A percentile compares a stretch with the other conserved stretches of the same genome.
Evolutionary conservation across 2,113 vertebrate genomes (phyloP).

Genomic region (Heteronetta atricapilla): DNA sequence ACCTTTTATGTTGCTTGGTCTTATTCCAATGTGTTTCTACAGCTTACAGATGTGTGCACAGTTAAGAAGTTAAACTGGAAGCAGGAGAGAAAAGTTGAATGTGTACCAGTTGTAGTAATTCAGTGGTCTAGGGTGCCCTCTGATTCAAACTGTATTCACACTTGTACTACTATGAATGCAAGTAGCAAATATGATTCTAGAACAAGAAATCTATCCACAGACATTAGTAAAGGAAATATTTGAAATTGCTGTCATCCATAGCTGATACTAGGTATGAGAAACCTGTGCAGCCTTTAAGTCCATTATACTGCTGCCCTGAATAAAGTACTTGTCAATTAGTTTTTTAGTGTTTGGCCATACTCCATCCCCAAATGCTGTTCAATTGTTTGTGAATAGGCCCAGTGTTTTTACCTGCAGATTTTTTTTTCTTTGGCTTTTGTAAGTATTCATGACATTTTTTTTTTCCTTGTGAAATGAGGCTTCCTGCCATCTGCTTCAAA

Average conservation of each 20-base stretch:
- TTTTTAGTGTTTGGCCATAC: background rate
- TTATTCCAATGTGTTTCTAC: background rate
- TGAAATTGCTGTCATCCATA: background rate
- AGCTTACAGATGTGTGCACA: background rate
- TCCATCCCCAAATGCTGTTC: background rate
- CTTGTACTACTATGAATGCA: background rate
- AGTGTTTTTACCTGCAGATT: constrained; percentile 68
- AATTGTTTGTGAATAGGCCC: constrained; percentile 61
- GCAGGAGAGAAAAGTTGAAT: background rate
- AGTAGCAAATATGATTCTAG: background rate
- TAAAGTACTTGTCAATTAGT: background rate
- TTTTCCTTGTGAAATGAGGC: background rate
- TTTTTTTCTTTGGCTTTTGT: constrained; percentile 49
- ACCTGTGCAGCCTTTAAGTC: background rate
- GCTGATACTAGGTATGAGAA: background rate
- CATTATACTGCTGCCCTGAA: background rate
- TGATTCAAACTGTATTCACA: background rate
- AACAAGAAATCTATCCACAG: background rate
- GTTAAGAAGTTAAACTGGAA: background rate
- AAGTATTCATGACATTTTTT: constrained; percentile 19
- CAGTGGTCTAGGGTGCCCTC: background rate
- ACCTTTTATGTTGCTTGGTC: background rate
- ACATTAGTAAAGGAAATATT: background rate
- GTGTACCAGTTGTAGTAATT: background rate
- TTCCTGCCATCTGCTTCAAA: constrained; percentile 79